Base-by-base conservation (phyloP, 1,140 invertebrate genomes). In the Aphelinus certus region DNA sequence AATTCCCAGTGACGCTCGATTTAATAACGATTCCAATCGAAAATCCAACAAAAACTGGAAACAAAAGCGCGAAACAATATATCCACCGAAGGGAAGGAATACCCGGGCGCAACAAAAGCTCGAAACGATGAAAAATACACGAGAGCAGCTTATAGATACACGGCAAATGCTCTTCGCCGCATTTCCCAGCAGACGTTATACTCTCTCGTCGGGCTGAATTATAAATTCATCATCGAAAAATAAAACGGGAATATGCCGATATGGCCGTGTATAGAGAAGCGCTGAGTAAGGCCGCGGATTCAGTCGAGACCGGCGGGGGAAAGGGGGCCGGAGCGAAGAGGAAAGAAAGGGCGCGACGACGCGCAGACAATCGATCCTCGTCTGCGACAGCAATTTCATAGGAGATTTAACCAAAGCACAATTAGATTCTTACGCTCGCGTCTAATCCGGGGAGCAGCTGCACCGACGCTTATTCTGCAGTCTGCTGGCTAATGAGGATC, bases 231-330 rank as follows among this genome's bases (percentile, higher is more conserved):
- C 71, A 3, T 67, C 10, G 61, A 56, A 56, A 49, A 62, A 53
- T 51, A 70, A 74, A 68, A 69, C 56, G 57, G 48, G 69, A 69
- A 74, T 26, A 26, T 67, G 64, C 56, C 51, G 47, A 53, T 45
- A 26, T 42, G 26, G 9, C 43, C 3, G 48, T 45, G 48, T 64
- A 74, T 74, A 10, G 6, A 58, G 42, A 74, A 74, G 26, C 42
- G 67, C 73, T 75, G 66, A 70, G 61, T 70, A 70, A 75, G 61
- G 67, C 66, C 51, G 67, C 73, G 55, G 66, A 70, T 26, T 26
- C 26, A 26, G 26, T 26, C 53, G 9, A 49, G 61, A 72, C n/a
- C 46, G 42, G 60, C 3, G 7, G 10, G 47, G 48, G 46, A 72
- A 72, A 1, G 46, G 71, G 47, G 9, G 7, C 1, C 57, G 47